Base-by-base conservation (phyloP, 2,888 invertebrate species). In the Oscheius sp. region DNA sequence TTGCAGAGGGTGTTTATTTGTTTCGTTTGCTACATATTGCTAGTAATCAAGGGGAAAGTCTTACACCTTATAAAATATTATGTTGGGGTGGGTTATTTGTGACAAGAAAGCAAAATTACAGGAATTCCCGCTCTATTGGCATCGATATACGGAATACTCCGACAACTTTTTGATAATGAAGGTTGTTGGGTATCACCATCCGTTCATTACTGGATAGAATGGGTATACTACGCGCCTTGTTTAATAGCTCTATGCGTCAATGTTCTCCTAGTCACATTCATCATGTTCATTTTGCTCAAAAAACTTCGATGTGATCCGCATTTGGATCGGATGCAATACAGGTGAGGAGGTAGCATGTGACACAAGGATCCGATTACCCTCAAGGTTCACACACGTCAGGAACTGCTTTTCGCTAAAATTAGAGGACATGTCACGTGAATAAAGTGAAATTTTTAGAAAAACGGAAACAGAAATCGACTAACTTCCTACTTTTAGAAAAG, bases 311-410 rank as follows among this genome's bases (percentile, higher is more conserved):
- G 87, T 26, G 85, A 87, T 36, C 87, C 87, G 68, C 83, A 86
- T 56, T 85, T 87, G 56, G 88, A 89, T 68, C 87, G 88, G 8
- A 87, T 87, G 72, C 89, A 87, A 78, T 89, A 88, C 86, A 87
- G 87, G 88, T 88, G 77, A 57, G 65, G n/a, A 20, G 20, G 51
- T 2, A 17, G 54, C 36, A 32, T 22, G 33, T n/a, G 54, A 28
- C 20, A 28, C 8, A 3, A 20, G 33, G 54, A 32, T 54, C 33
- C 9, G 54, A 33, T 54, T 54, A n/a, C n/a, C n/a, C n/a, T 54
- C 54, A 14, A n/a, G 36, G 36, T 17, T 12, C 30, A 32, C 33
- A 54, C 54, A 54, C 54, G 54, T 54, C 54, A 54, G 54, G 22
- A 14, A 41, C 30, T 28, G 32, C 17, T 41, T 20, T 14, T 3